Evolutionary conservation across 2,797 vertebrate genomes (phyloP).

Genomic region (Lacerta viridis): DNA sequence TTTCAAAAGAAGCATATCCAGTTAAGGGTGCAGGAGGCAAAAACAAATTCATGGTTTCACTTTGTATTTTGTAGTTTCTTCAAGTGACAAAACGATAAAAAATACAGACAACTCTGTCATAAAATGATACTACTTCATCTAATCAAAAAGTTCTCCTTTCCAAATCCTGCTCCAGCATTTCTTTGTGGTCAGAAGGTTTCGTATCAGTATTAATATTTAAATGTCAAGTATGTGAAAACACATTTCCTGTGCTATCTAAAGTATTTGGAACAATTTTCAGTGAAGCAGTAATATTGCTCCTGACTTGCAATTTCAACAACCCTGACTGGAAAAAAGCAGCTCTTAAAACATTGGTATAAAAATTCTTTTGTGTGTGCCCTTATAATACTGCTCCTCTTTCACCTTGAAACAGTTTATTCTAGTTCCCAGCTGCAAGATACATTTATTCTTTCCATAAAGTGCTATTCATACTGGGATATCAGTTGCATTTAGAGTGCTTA

Average conservation of each 20-base stretch:
- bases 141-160: conserved; percentile 66
- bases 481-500: conserved; percentile 40
- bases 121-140: conserved; percentile 65
- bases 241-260: conserved; percentile 81
- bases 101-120: conserved; percentile 7
- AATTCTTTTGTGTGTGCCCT: conserved; percentile 51
- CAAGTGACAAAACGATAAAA: background rate
- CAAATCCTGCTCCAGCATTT: conserved; percentile 71
- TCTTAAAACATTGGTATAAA: conserved; percentile 48
- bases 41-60: background rate
- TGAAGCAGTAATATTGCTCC: conserved; percentile 76
- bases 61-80: background rate
- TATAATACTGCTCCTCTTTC: conserved; percentile 41
- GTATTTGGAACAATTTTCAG: conserved; percentile 73
- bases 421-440: conserved; percentile 48
- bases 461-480: conserved; percentile 47
- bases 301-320: conserved; percentile 69
- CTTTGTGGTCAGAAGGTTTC: conserved; percentile 80
- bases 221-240: conserved; percentile 82
- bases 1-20: background rate
- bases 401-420: conserved; percentile 57
- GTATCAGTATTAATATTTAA: conserved; percentile 82
- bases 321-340: conserved; percentile 63
- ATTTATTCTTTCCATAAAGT: conserved; percentile 60
- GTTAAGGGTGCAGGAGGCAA: too few species aligned